These are phyloP conservation scores for Conus betulinus DNA, from an alignment of 1,140 invertebrate genomes.

Conservation along the genomic window DNA sequence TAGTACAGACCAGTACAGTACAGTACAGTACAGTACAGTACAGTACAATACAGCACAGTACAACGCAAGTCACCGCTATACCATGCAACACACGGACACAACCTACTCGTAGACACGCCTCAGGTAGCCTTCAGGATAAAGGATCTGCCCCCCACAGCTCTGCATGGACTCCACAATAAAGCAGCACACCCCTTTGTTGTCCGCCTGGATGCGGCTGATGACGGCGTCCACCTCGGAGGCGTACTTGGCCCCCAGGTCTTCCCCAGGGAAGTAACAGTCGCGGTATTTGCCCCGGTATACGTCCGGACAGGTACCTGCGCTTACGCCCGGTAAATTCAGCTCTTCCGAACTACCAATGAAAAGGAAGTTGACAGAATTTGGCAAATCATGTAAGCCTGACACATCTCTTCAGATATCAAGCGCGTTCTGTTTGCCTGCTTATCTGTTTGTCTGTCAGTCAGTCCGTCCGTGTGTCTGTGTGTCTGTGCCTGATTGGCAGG, in stretches of 20 bases:
- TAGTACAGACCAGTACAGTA: no score
- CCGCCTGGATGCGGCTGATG: conserved; percentile 79
- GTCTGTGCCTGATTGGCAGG: no score
- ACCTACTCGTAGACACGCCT: conserved; percentile 87
- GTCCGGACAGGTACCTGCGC: conserved; percentile 91
- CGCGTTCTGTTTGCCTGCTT: not conserved
- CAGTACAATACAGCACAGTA: no score
- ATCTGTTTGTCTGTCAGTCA: no score
- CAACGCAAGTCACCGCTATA: no score
- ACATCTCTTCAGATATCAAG: not conserved
- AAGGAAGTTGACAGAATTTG: no score
- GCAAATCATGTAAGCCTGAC: not conserved
- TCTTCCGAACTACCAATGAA: not conserved
- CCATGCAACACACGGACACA: no score
- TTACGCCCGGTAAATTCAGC: not conserved
- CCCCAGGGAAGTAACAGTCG: conserved; percentile 82
- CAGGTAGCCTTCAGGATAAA: conserved; percentile 93
- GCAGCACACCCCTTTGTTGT: conserved; percentile 83
- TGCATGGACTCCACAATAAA: conserved; percentile 97
- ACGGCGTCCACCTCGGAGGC: conserved; percentile 90
- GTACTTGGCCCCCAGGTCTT: conserved; percentile 89
- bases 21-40: no score
- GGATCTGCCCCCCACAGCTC: conserved; percentile 97
- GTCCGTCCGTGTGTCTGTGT: no score
- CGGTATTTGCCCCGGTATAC: conserved; percentile 93